Base-by-base conservation (phyloP, 2,888 invertebrate species). In the Lepidochitona cinerea region DNA sequence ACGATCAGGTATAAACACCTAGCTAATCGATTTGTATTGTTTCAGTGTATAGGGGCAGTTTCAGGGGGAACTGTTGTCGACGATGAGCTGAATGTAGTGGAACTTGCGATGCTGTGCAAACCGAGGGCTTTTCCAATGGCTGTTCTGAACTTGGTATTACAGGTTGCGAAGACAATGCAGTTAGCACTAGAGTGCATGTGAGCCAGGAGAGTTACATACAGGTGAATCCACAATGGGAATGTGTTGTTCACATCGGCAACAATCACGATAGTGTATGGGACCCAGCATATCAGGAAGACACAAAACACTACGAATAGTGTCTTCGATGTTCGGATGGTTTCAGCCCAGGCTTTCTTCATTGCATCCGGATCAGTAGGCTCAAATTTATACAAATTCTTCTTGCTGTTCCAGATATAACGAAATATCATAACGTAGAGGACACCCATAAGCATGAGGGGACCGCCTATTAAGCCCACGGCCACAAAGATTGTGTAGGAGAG, bases 151-250 rank as follows among this genome's bases (percentile, higher is more conserved):
- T 77, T 79, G 71, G 80, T 80, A 79, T 85, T 87, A 49, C 79
- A 79, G 54, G 75, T n/a, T 35, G 80, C 79, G 75, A 85, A 88
- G 52, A 88, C 78, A 41, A 77, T 68, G 72, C 82, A 87, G 75
- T 85, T 87, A 32, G 80, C 71, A 64, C 84, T 84, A 18, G 87
- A 86, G 75, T 88, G 87, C 6, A 84, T 72, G 73, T 88, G 88
- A 0, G 87, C 87, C 64, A 86, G 76, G 37, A 85, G 75, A 9
- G 87, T 87, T n/a, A 84, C 81, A 69, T 84, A 85, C 66, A 87
- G 76, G 71, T 88, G 87, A 0, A 84, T 68, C 64, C 84, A 82
- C 35, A 78, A 72, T 0, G 85, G 77, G 37, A 83, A 81, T 1
- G 37, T 59, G 70, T 85, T 73, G 6, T 77, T 71, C 0, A 79